These are phyloP conservation scores for Ctenicera cuprea DNA, from an alignment of 2,888 invertebrate species.

Conservation along the genomic window DNA sequence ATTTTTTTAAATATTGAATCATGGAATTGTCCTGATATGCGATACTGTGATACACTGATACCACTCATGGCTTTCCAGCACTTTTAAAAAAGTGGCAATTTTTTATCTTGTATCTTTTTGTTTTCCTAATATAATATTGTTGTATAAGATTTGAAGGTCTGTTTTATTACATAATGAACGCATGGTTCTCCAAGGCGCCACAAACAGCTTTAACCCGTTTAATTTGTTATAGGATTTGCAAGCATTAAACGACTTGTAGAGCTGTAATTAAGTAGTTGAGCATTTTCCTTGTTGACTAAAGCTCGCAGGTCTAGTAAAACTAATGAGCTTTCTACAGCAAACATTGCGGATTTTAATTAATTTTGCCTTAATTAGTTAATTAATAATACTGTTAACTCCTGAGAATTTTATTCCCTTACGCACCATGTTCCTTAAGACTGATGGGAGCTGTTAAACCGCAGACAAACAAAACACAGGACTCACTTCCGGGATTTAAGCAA, in stretches of 20 bases:
- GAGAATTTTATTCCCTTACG: slow-evolving; percentile 22
- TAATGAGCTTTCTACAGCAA: slow-evolving; percentile 41
- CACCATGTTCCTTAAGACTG: slow-evolving; percentile 1
- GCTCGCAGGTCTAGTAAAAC: slow-evolving; percentile 35
- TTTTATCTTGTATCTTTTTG: no score
- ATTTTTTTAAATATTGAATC: no score
- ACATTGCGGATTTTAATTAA: slow-evolving; percentile 38
- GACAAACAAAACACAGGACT: slow-evolving; percentile 3
- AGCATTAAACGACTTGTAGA: slow-evolving; percentile 38
- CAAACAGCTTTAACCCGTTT: slow-evolving; percentile 14
- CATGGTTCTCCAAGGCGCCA: background rate
- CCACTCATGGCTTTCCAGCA: no score
- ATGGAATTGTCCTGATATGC: no score
- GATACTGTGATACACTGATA: no score
- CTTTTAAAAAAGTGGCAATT: no score
- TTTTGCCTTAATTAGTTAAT: slow-evolving; percentile 37
- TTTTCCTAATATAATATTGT: no score
- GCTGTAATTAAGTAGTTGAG: slow-evolving; percentile 42
- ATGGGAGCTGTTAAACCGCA: background rate
- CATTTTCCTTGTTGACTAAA: slow-evolving; percentile 41
- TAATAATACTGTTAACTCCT: slow-evolving; percentile 28
- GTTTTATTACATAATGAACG: background rate
- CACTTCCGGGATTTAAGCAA: background rate
- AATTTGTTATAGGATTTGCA: slow-evolving; percentile 44
- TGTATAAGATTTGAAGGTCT: no score